Percentiles rank a stretch among this genome's conserved stretches.
phyloP scores from a whole-genome alignment of 2,113 vertebrate genomes.

The Seriola rivoliana region DNA sequence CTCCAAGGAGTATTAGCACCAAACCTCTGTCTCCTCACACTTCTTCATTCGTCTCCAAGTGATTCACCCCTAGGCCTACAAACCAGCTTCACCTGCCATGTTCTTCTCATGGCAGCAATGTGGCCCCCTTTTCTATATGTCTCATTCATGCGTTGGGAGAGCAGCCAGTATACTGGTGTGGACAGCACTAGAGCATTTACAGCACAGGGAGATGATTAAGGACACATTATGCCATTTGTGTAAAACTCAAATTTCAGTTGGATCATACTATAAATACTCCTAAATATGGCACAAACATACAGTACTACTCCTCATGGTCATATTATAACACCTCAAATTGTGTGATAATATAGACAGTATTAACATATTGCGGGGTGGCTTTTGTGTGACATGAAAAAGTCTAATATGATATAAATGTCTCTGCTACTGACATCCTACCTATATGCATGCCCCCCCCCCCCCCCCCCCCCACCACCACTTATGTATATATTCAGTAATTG shows the following conservation, averaged over 20 bases:
- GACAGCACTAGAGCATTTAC: slow-evolving; percentile 29
- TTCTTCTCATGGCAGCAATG: slow-evolving; percentile 58
- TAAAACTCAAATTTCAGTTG: slow-evolving; percentile 20
- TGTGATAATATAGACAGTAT: neutral
- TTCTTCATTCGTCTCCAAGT: slow-evolving; percentile 84
- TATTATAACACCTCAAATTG: slow-evolving; percentile 6
- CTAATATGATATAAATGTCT: neutral
- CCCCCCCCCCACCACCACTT: too few relatives aligned
- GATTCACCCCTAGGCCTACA: slow-evolving; percentile 90
- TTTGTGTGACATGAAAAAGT: neutral
- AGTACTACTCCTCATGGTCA: neutral
- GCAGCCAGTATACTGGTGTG: slow-evolving; percentile 7
- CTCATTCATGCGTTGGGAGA: slow-evolving; percentile 51
- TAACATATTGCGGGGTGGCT: neutral
- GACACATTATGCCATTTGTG: slow-evolving; percentile 32
- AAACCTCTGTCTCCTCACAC: slow-evolving; percentile 87
- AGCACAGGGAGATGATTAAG: slow-evolving; percentile 12
- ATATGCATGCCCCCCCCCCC: too few relatives aligned
- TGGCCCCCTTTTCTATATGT: slow-evolving; percentile 43
- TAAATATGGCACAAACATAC: neutral
- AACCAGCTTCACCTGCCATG: slow-evolving; percentile 79
- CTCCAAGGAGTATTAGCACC: slow-evolving; percentile 87
- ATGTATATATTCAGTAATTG: neutral
- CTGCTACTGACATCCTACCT: neutral
- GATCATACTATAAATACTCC: slow-evolving; percentile 1